These are phyloP conservation scores for Nymphalis polychloros DNA, from an alignment of 2,888 invertebrate species.

Conservation along the genomic window DNA sequence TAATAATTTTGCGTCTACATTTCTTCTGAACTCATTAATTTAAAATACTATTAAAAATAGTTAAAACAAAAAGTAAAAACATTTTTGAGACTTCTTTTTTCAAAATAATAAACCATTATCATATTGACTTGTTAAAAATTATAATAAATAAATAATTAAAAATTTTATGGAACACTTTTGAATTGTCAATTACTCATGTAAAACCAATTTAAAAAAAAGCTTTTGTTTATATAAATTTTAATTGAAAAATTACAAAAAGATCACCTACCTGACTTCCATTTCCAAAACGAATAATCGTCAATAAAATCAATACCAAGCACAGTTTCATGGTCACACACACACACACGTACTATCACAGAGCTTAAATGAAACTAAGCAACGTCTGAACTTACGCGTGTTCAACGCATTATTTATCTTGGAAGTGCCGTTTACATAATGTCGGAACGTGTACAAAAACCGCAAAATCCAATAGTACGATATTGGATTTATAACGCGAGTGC, in stretches of 20 bases:
- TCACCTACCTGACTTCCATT: conserved; percentile 31
- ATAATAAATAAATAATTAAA: too few relatives aligned
- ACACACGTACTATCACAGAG: conserved; percentile 27
- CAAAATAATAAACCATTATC: too few relatives aligned
- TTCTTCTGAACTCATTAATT: too few relatives aligned
- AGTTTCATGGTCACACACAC: conserved; percentile 36
- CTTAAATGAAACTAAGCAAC: conserved; percentile 37
- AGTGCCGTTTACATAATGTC: conserved; percentile 19
- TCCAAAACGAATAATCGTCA: conserved; percentile 24
- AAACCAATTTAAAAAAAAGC: background rate
- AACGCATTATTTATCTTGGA: background rate
- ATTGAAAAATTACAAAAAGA: conserved; percentile 8
- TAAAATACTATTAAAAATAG: too few relatives aligned
- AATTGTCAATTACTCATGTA: too few relatives aligned
- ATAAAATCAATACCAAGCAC: conserved; percentile 28
- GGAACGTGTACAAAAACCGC: background rate
- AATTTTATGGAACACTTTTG: too few relatives aligned
- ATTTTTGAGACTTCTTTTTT: too few relatives aligned
- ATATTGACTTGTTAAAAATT: too few relatives aligned
- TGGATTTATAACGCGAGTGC: background rate
- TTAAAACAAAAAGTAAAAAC: too few relatives aligned
- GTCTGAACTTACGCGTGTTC: conserved; percentile 23
- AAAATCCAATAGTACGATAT: background rate
- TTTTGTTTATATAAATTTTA: too few relatives aligned
- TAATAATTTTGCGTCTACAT: too few relatives aligned